Conservation (phyloP, 2,113 vertebrate genomes). For the Amblyornis subalaris region DNA sequence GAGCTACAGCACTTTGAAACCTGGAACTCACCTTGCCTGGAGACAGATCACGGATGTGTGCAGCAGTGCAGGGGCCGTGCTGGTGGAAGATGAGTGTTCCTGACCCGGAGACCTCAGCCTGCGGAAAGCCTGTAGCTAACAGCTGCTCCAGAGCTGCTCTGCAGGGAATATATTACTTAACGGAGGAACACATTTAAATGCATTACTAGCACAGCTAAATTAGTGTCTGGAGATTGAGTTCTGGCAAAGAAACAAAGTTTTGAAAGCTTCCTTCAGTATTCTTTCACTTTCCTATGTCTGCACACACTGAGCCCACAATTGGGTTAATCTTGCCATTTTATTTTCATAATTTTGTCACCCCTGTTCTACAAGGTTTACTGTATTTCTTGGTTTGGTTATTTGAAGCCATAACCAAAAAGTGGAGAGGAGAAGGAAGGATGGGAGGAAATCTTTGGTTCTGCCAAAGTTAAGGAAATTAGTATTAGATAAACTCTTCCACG, state of each 20-base stretch:
- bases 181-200: not conserved
- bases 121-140: not conserved
- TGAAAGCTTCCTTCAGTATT: not conserved
- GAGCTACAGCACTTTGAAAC: not conserved
- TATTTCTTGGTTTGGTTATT: not conserved
- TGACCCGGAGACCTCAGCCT: not conserved
- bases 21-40: not conserved
- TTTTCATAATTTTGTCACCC: not conserved
- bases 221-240: not conserved
- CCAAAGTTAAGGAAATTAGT: not conserved
- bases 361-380: not conserved
- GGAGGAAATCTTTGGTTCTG: not conserved
- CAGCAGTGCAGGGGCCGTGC: not conserved
- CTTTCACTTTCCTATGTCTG: not conserved
- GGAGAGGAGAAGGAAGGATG: not conserved
- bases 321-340: not conserved
- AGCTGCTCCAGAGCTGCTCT: slow-evolving; percentile 8
- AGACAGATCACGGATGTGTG: not conserved
- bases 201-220: not conserved
- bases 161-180: not conserved
- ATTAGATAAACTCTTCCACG: not conserved
- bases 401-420: not conserved
- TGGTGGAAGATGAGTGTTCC: not conserved
- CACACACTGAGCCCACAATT: not conserved
- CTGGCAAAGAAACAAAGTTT: not conserved